Percentiles rank a stretch among this genome's conserved stretches.
Conservation (phyloP, 1,140 invertebrate genomes). For the Eumaeus atala region DNA sequence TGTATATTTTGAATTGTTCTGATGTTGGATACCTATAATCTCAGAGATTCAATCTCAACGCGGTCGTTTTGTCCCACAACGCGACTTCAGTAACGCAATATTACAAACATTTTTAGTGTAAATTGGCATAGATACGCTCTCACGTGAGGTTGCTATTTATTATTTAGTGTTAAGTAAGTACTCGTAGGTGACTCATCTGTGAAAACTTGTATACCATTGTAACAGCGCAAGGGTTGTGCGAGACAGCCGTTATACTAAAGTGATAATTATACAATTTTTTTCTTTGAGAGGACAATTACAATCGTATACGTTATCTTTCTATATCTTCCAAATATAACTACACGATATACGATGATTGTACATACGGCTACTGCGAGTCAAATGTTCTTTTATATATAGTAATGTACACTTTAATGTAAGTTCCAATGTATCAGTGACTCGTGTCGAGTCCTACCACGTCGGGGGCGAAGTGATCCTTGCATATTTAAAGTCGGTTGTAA, state of each 20-base stretch:
- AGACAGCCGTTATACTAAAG: slow-evolving; percentile 58
- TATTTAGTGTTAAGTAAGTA: slow-evolving; percentile 67
- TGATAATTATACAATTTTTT: slow-evolving; percentile 68
- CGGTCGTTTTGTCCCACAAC: slow-evolving; percentile 47
- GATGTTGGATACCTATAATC: slow-evolving; percentile 56
- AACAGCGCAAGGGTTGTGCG: slow-evolving; percentile 51
- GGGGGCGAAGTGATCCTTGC: background rate
- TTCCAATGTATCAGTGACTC: slow-evolving; percentile 46
- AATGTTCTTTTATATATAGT: slow-evolving; percentile 70
- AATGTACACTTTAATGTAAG: slow-evolving; percentile 69
- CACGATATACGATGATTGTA: slow-evolving; percentile 67
- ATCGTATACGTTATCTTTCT: slow-evolving; percentile 64
- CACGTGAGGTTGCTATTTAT: slow-evolving; percentile 66
- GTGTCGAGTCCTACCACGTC: background rate
- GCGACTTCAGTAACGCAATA: slow-evolving; percentile 55
- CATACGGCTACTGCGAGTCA: slow-evolving; percentile 65
- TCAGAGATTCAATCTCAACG: slow-evolving; percentile 70
- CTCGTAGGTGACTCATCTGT: slow-evolving; percentile 62
- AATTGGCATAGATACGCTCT: slow-evolving; percentile 61
- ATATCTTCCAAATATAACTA: slow-evolving; percentile 64
- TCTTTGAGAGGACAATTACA: slow-evolving; percentile 58
- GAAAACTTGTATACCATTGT: slow-evolving; percentile 69
- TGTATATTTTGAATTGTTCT: slow-evolving; percentile 67
- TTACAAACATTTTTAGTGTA: slow-evolving; percentile 66
- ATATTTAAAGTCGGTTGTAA: background rate